Percentiles rank a stretch among this genome's conserved stretches.
Evolutionary conservation across 2,888 invertebrate genomes (phyloP).

Genomic region (Archips xylosteana): DNA sequence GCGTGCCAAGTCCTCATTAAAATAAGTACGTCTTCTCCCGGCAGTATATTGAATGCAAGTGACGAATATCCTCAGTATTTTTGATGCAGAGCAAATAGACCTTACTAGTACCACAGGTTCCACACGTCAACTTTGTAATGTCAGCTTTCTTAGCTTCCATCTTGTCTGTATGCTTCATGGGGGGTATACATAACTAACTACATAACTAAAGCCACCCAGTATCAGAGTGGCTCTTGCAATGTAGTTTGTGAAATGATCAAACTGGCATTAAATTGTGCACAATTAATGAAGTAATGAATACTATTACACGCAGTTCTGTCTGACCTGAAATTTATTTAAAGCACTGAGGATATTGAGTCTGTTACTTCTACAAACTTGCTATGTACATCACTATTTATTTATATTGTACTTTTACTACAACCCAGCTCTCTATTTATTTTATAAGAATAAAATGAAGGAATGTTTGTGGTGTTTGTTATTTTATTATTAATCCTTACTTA

Average conservation of each 20-base stretch:
- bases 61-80: not conserved
- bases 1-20: not conserved
- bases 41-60: not conserved
- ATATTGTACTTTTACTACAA: slow-evolving; percentile 8
- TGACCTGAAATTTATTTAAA: not conserved
- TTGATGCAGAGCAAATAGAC: too few species aligned
- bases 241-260: too few species aligned
- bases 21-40: not conserved
- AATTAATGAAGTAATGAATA: not conserved
- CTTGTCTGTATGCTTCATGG: too few species aligned
- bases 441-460: slow-evolving; percentile 31
- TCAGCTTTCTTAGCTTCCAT: too few species aligned
- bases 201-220: too few species aligned
- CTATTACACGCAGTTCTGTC: not conserved
- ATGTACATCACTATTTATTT: not conserved
- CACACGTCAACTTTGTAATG: too few species aligned
- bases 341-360: not conserved
- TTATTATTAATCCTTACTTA: not conserved
- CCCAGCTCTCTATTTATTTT: slow-evolving; percentile 39
- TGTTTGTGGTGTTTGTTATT: slow-evolving; percentile 14
- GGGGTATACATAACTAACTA: too few species aligned
- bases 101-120: too few species aligned
- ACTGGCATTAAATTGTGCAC: not conserved
- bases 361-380: not conserved
- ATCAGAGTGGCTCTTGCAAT: too few species aligned